These are phyloP conservation scores for Elmis aenea DNA, from an alignment of 2,888 invertebrate species.

Conservation along the genomic window DNA sequence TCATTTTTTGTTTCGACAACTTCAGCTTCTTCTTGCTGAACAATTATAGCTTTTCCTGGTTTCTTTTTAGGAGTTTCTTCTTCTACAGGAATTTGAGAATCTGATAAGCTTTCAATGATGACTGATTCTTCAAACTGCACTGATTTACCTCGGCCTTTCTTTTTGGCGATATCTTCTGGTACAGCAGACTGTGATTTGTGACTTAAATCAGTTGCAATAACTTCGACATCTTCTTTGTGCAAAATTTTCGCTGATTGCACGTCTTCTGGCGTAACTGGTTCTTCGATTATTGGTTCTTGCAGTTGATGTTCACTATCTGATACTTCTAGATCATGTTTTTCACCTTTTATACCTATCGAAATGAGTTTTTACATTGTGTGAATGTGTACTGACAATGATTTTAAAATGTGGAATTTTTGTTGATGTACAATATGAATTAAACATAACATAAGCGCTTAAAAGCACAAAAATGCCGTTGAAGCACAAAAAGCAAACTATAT, in stretches of 20 bases:
- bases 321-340: conserved; percentile 27
- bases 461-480: too few relatives aligned
- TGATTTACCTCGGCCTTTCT: conserved; percentile 9
- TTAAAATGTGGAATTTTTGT: too few relatives aligned
- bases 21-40: conserved; percentile 26
- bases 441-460: too few relatives aligned
- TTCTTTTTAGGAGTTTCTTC: conserved; percentile 19
- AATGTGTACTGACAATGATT: too few relatives aligned
- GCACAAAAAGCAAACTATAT: too few relatives aligned
- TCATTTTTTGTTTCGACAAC: conserved; percentile 6
- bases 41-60: conserved; percentile 25
- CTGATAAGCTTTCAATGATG: conserved; percentile 24
- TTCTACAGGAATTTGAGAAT: conserved; percentile 24
- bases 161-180: conserved; percentile 14
- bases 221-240: conserved; percentile 18
- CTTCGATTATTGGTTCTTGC: conserved; percentile 6
- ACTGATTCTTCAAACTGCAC: conserved; percentile 24
- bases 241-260: too few relatives aligned
- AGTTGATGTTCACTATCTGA: conserved; percentile 26
- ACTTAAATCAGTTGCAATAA: conserved; percentile 28
- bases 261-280: conserved; percentile 1
- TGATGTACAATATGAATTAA: too few relatives aligned
- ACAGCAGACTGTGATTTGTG: conserved; percentile 7
- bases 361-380: conserved; percentile 10
- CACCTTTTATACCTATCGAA: conserved; percentile 15